These are phyloP conservation scores for rabbit (Oryctolagus cuniculus) DNA, from an alignment of 2,113 vertebrate genomes.

Conservation along the genomic window DNA sequence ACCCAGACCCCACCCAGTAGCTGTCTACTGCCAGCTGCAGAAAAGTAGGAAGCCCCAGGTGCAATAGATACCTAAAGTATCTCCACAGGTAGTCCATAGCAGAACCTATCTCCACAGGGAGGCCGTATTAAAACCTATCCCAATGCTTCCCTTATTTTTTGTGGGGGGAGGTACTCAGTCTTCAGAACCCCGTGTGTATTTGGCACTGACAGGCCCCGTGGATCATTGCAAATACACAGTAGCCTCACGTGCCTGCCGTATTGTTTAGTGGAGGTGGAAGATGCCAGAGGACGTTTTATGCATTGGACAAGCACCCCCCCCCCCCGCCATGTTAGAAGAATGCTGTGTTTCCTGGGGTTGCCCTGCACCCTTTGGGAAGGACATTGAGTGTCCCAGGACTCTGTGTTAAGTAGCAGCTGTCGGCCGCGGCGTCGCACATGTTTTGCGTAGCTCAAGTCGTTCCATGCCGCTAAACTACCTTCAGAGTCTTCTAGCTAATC, in stretches of 20 bases:
- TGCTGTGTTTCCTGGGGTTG: background rate
- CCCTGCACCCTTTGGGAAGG: background rate
- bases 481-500: background rate
- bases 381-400: background rate
- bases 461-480: background rate
- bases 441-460: background rate
- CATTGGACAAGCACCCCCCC: background rate
- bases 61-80: background rate
- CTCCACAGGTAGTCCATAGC: background rate
- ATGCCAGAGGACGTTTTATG: background rate
- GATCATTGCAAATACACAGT: background rate
- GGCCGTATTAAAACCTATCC: background rate
- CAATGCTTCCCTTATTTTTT: background rate
- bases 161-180: background rate
- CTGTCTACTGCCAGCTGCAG: background rate
- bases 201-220: background rate
- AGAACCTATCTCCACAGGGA: no score
- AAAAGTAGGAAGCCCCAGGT: background rate
- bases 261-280: background rate
- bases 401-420: background rate
- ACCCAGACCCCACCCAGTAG: no score
- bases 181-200: background rate
- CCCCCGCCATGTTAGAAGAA: background rate
- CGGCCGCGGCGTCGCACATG: rapidly evolving
- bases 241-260: rapidly evolving